phyloP scores from a whole-genome alignment of 2,888 invertebrate species.

The Perithous albicinctus region DNA sequence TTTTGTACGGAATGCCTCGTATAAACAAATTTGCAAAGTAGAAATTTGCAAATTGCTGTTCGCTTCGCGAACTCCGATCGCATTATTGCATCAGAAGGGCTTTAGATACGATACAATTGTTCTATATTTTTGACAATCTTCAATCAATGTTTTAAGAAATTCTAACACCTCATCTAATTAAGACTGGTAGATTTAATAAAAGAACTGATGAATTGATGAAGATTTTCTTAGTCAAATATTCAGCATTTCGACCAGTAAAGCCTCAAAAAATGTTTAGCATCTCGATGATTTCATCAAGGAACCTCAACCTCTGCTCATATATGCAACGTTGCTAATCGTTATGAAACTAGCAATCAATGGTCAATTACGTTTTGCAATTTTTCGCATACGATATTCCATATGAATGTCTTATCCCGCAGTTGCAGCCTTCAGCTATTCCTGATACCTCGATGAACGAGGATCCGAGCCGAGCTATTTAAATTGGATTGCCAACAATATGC shows the following conservation, averaged over 20 bases:
- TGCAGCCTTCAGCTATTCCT: background rate
- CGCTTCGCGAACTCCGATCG: too few relatives aligned
- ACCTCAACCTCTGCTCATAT: conserved; percentile 13
- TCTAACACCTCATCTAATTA: background rate
- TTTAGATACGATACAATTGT: too few relatives aligned
- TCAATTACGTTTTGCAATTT: conserved; percentile 18
- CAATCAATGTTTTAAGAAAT: too few relatives aligned
- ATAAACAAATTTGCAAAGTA: too few relatives aligned
- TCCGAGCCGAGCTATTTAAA: conserved; percentile 7
- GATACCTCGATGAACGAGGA: background rate
- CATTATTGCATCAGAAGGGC: too few relatives aligned
- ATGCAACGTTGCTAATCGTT: background rate
- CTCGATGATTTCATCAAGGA: background rate
- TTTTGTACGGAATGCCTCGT: too few relatives aligned
- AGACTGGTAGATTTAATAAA: background rate
- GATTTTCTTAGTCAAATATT: too few relatives aligned
- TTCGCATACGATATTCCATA: background rate
- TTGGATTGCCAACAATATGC: conserved; percentile 1
- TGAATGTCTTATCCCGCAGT: background rate
- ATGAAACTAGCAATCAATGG: background rate
- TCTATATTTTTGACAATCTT: too few relatives aligned
- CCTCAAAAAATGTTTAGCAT: background rate
- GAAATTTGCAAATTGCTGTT: too few relatives aligned
- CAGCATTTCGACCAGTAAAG: too few relatives aligned
- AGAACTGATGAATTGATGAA: background rate